Conservation (phyloP, 2,888 invertebrate species). For the Aphrophora alni region DNA sequence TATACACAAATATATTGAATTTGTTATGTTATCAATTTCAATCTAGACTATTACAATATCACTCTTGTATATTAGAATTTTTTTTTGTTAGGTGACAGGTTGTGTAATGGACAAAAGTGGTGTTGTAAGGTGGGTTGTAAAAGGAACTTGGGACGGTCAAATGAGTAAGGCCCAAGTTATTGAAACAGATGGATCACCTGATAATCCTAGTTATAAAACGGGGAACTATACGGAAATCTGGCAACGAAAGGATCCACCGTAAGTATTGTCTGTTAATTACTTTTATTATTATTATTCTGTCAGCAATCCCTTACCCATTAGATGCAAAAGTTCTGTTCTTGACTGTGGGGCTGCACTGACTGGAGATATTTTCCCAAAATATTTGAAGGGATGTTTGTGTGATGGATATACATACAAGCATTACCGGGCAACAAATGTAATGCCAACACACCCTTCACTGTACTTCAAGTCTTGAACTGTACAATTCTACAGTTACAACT, state of each 20-base stretch:
- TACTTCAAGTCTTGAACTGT: too few relatives aligned
- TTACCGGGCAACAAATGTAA: too few relatives aligned
- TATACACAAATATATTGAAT: too few relatives aligned
- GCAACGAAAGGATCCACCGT: conserved; percentile 81
- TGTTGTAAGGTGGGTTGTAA: conserved; percentile 69
- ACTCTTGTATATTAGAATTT: too few relatives aligned
- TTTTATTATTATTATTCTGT: neutral
- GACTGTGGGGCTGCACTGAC: neutral
- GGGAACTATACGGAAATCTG: conserved; percentile 86
- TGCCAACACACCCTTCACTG: too few relatives aligned
- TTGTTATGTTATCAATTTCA: too few relatives aligned
- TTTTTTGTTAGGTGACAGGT: conserved; percentile 68
- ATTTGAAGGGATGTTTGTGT: too few relatives aligned
- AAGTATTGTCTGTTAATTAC: conserved; percentile 57
- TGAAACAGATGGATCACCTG: conserved; percentile 67
- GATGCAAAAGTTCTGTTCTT: neutral
- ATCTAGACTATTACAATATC: too few relatives aligned
- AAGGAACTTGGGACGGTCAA: conserved; percentile 94
- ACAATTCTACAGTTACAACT: too few relatives aligned
- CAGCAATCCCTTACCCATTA: neutral
- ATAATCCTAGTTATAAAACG: conserved; percentile 92
- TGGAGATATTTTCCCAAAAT: neutral
- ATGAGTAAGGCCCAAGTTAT: conserved; percentile 94
- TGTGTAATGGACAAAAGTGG: conserved; percentile 66
- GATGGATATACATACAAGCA: too few relatives aligned